phyloP scores from a whole-genome alignment of 35 echinoderm and acorn worm genomes.

The Hemicentrotus pulcherrimus region DNA sequence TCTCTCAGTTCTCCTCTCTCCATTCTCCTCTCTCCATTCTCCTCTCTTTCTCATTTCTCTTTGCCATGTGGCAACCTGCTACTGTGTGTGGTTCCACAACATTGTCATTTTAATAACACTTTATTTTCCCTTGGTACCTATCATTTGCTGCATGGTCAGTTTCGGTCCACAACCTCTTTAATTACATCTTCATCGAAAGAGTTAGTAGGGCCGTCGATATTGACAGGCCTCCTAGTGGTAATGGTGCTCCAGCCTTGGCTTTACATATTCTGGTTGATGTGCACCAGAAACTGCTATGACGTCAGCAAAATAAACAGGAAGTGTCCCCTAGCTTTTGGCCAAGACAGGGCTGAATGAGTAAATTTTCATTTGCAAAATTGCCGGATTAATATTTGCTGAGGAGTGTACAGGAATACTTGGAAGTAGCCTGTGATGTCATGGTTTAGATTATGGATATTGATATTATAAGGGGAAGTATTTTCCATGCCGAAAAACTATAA shows the following conservation, averaged over 20 bases:
- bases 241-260: neutral
- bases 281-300: neutral
- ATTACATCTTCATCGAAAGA: neutral
- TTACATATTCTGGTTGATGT: neutral
- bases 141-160: neutral
- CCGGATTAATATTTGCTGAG: neutral
- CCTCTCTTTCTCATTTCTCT: neutral
- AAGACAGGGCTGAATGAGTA: neutral
- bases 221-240: neutral
- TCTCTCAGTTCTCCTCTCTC: neutral
- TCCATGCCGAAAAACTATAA: too few species aligned
- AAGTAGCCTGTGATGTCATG: neutral
- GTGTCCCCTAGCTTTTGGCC: neutral
- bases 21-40: neutral
- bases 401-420: neutral
- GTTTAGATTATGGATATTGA: neutral
- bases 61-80: neutral
- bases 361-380: neutral
- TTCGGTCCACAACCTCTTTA: neutral
- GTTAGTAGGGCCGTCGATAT: neutral
- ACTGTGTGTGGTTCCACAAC: neutral
- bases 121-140: neutral
- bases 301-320: conserved; percentile 10
- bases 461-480: neutral
- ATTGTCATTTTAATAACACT: neutral